These are phyloP conservation scores for Dendrolimus pini DNA, from an alignment of 2,888 invertebrate species.

Conservation along the genomic window DNA sequence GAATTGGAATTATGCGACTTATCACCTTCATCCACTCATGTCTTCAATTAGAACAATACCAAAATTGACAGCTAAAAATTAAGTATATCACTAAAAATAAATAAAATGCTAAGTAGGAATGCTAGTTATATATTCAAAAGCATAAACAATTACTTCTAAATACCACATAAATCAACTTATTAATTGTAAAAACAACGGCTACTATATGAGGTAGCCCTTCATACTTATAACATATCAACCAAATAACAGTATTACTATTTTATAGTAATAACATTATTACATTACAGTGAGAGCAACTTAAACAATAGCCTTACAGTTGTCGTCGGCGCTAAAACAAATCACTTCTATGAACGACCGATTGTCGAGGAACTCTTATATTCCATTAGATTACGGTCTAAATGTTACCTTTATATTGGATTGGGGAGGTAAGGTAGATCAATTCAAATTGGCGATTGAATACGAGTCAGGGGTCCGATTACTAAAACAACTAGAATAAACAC, in stretches of 20 bases:
- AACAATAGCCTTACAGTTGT: constrained; percentile 59
- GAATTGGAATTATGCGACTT: too few relatives aligned
- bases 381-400: constrained; percentile 7
- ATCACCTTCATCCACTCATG: too few relatives aligned
- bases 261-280: constrained; percentile 34
- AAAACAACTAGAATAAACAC: constrained; percentile 52
- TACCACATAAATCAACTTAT: not conserved
- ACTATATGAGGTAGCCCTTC: too few relatives aligned
- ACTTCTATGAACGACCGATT: constrained; percentile 37
- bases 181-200: too few relatives aligned
- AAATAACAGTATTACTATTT: too few relatives aligned
- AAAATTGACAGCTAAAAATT: too few relatives aligned
- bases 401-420: not conserved
- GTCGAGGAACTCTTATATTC: constrained; percentile 30
- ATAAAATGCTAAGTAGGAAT: too few relatives aligned
- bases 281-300: constrained; percentile 41
- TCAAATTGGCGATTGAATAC: constrained; percentile 25
- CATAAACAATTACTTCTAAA: not conserved
- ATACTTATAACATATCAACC: too few relatives aligned
- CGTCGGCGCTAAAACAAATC: constrained; percentile 51
- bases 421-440: constrained; percentile 23
- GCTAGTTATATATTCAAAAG: not conserved
- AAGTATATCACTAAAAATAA: too few relatives aligned
- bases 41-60: too few relatives aligned
- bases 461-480: constrained; percentile 50